Evolutionary conservation across 2,113 vertebrate genomes (phyloP).

Genomic region (Microtus oregoni): DNA sequence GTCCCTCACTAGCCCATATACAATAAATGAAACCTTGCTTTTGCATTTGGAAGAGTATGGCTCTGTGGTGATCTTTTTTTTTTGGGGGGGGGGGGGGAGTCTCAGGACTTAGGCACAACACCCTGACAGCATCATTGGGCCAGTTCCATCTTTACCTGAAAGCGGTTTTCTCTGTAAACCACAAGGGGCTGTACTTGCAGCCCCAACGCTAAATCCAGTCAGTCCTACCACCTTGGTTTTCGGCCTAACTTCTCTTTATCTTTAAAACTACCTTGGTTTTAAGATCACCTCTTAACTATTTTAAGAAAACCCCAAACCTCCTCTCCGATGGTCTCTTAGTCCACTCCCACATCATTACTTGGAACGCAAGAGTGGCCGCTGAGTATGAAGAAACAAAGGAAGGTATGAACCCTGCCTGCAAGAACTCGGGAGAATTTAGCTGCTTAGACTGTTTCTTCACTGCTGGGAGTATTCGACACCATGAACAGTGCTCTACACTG

Average conservation of each 20-base stretch:
- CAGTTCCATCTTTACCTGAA: neutral
- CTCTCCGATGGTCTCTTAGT: neutral
- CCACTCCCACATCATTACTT: neutral
- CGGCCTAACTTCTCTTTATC: neutral
- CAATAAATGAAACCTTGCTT: too few relatives aligned
- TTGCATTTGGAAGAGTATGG: too few relatives aligned
- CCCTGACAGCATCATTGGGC: neutral
- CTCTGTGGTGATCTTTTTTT: too few relatives aligned
- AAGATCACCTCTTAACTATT: neutral
- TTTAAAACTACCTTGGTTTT: slow-evolving; percentile 9
- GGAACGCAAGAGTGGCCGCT: neutral
- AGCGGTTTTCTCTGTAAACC: neutral
- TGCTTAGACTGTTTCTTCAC: neutral
- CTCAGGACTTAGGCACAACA: too few relatives aligned
- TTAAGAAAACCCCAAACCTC: slow-evolving; percentile 11
- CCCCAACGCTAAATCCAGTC: neutral
- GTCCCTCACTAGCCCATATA: too few relatives aligned
- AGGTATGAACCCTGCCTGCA: neutral
- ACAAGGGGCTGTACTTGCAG: neutral
- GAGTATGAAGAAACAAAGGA: neutral
- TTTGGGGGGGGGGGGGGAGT: too few relatives aligned
- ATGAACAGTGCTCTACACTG: neutral
- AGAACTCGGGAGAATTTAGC: neutral
- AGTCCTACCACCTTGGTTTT: neutral
- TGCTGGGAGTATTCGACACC: neutral